phyloP scores from a whole-genome alignment of 2,113 vertebrate species.

The Epinephelus lanceolatus region DNA sequence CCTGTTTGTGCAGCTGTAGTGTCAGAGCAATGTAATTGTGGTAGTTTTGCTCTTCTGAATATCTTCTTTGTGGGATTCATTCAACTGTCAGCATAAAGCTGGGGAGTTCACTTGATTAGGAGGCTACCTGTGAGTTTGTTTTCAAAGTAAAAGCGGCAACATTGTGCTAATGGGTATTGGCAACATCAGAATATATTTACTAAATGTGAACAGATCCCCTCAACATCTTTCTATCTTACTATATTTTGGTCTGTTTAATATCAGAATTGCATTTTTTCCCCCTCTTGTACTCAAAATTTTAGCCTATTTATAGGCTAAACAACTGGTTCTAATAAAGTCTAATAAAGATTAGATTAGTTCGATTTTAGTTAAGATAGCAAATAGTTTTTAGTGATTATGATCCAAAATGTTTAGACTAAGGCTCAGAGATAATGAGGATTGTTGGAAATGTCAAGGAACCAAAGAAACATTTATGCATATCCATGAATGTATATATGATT shows the following conservation, averaged over 20 bases:
- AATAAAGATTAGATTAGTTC: not conserved
- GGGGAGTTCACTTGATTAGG: not conserved
- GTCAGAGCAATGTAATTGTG: not conserved
- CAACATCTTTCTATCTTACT: no score
- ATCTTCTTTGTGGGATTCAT: not conserved
- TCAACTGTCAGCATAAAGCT: not conserved
- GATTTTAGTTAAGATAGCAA: not conserved
- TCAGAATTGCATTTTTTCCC: not conserved
- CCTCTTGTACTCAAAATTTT: not conserved
- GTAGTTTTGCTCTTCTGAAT: not conserved
- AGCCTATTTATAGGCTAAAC: not conserved
- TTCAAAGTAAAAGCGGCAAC: slow-evolving; percentile 10
- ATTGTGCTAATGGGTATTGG: no score
- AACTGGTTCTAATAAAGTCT: not conserved
- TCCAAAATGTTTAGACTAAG: not conserved
- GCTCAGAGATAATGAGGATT: not conserved
- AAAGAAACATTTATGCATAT: not conserved
- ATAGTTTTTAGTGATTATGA: not conserved
- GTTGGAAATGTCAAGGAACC: not conserved
- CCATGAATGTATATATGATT: not conserved
- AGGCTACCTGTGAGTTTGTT: not conserved
- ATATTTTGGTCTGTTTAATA: not conserved
- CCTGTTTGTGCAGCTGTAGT: not conserved
- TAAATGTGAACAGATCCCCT: not conserved
- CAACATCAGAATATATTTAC: not conserved